These are phyloP conservation scores for Schizopygopsis malacanthus DNA, from an alignment of 2,797 vertebrate genomes.

Conservation along the genomic window DNA sequence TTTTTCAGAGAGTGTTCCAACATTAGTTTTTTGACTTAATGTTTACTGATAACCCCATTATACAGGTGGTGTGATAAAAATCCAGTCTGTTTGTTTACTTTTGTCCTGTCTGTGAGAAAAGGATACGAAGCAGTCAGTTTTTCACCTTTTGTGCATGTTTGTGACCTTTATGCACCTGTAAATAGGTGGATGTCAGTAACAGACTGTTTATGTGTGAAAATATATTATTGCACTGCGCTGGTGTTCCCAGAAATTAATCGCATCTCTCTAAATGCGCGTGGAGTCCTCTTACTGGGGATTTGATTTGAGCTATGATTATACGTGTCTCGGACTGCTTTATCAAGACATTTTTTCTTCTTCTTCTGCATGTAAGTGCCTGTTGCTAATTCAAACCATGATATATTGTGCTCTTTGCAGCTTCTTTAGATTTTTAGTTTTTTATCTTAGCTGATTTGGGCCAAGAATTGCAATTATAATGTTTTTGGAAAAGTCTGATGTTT, in stretches of 20 bases:
- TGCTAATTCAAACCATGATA: slow-evolving; percentile 5
- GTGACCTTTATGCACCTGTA: slow-evolving; percentile 42
- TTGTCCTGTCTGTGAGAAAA: background rate
- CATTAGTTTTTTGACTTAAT: background rate
- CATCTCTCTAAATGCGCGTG: background rate
- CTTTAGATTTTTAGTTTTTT: background rate
- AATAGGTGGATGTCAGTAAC: slow-evolving; percentile 45
- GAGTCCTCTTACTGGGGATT: background rate
- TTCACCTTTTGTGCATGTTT: slow-evolving; percentile 22
- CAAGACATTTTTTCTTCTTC: background rate
- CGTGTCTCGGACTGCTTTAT: background rate
- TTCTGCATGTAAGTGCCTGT: background rate
- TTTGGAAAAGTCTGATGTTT: background rate
- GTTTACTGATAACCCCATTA: background rate
- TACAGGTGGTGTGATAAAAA: background rate
- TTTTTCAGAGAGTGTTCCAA: too few relatives aligned
- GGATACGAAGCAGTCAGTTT: background rate
- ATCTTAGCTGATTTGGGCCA: background rate
- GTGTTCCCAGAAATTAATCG: background rate
- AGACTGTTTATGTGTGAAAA: slow-evolving; percentile 33
- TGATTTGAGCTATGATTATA: background rate
- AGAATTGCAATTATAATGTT: slow-evolving; percentile 1
- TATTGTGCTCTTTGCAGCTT: background rate
- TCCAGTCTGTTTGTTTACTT: background rate
- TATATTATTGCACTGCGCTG: background rate